A percentile compares a stretch with the other conserved stretches of the same genome.
phyloP scores from a whole-genome alignment of 2,888 invertebrate species.

The Athalia rosae region DNA sequence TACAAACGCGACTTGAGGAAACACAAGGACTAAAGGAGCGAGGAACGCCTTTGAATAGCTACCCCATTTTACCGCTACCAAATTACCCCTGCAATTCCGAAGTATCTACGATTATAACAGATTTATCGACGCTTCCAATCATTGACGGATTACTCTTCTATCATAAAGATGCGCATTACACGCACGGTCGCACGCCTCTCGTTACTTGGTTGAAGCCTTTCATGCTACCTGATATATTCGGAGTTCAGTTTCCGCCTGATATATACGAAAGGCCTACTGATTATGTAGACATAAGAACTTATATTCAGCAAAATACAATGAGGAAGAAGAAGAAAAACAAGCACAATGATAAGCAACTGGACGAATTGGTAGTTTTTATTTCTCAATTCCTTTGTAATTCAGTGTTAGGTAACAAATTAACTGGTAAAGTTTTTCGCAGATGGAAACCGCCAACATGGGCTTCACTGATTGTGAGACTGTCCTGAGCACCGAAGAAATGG shows the following conservation, averaged over 20 bases:
- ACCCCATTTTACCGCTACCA: slow-evolving; percentile 75
- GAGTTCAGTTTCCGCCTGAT: slow-evolving; percentile 65
- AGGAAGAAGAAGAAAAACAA: slow-evolving; percentile 39
- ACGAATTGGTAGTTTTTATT: slow-evolving; percentile 71
- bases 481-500: slow-evolving; percentile 18
- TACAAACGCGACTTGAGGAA: slow-evolving; percentile 84
- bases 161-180: slow-evolving; percentile 88
- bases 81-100: slow-evolving; percentile 74
- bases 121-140: slow-evolving; percentile 68
- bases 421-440: slow-evolving; percentile 5
- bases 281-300: slow-evolving; percentile 64
- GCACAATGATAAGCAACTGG: slow-evolving; percentile 74
- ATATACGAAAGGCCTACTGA: slow-evolving; percentile 64
- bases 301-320: slow-evolving; percentile 50
- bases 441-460: slow-evolving; percentile 12
- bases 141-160: slow-evolving; percentile 95
- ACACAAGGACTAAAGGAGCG: slow-evolving; percentile 72
- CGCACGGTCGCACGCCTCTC: slow-evolving; percentile 87
- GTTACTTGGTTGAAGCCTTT: slow-evolving; percentile 94
- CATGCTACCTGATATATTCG: slow-evolving; percentile 89
- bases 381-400: not conserved
- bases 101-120: slow-evolving; percentile 74
- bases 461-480: not conserved
- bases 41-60: slow-evolving; percentile 71
- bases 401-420: not conserved